Conservation (phyloP, 2,797 vertebrate genomes). For the Morelia viridis region DNA sequence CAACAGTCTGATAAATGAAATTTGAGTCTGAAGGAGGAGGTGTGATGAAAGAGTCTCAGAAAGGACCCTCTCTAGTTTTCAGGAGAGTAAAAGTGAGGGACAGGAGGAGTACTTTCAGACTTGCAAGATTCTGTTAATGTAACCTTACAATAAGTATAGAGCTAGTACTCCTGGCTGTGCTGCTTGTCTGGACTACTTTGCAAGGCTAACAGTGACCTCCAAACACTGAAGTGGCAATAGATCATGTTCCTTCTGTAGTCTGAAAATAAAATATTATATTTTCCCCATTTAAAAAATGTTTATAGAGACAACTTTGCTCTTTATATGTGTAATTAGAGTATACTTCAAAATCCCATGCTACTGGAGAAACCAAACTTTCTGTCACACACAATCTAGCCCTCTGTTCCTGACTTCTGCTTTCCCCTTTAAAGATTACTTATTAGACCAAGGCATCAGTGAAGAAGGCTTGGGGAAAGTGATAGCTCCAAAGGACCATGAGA, state of each 20-base stretch:
- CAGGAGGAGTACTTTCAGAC: not conserved
- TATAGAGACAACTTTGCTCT: not conserved
- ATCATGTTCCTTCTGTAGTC: not conserved
- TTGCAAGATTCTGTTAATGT: not conserved
- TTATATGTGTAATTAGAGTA: not conserved
- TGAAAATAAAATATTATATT: not conserved
- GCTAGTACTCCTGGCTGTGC: not conserved
- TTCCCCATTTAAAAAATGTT: not conserved
- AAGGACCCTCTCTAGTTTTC: not conserved
- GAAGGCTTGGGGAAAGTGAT: not conserved
- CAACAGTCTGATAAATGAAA: not conserved
- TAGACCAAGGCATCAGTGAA: not conserved
- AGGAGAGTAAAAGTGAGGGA: not conserved
- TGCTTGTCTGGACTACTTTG: not conserved
- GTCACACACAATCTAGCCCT: not conserved
- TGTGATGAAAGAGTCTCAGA: not conserved
- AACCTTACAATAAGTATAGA: not conserved
- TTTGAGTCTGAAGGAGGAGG: not conserved
- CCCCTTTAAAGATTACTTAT: not conserved
- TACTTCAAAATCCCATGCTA: not conserved
- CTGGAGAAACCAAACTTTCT: not conserved
- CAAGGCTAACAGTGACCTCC: not conserved
- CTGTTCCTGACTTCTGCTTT: not conserved
- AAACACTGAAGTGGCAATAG: not conserved
- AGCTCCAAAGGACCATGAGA: not conserved